Evolutionary conservation across 2,888 invertebrate species (phyloP).

Genomic region (Mythimna ferrago): DNA sequence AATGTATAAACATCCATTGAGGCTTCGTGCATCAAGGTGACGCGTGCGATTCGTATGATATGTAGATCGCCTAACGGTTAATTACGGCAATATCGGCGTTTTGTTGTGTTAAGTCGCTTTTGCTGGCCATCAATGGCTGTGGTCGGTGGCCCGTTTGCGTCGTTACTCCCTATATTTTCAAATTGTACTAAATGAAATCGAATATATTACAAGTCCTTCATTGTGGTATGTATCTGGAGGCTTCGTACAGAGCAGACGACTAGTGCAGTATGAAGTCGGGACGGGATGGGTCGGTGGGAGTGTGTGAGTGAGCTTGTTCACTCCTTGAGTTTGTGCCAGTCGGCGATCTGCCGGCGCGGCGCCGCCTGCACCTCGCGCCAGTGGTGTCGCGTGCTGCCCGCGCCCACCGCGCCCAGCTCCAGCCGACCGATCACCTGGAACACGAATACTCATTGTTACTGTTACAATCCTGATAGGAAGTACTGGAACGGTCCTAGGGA

Average conservation of each 20-base stretch:
- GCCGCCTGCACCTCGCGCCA: slow-evolving; percentile 99
- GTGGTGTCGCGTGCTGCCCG: slow-evolving; percentile 97
- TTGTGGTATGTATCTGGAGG: too few relatives aligned
- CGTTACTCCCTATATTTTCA: too few relatives aligned
- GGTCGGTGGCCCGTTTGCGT: too few relatives aligned
- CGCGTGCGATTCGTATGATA: too few relatives aligned
- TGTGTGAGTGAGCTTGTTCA: slow-evolving; percentile 80
- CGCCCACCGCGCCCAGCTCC: slow-evolving; percentile 96
- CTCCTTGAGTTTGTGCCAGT: slow-evolving; percentile 99
- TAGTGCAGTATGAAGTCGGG: slow-evolving; percentile 46
- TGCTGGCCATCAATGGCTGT: too few relatives aligned
- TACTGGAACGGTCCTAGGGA: not conserved
- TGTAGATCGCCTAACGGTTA: too few relatives aligned
- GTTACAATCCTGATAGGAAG: not conserved
- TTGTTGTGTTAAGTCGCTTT: too few relatives aligned
- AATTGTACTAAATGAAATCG: too few relatives aligned
- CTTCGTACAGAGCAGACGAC: slow-evolving; percentile 11
- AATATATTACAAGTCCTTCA: too few relatives aligned
- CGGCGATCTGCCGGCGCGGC: slow-evolving; percentile 99
- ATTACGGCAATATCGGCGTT: too few relatives aligned
- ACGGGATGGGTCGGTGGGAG: slow-evolving; percentile 6
- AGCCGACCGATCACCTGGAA: slow-evolving; percentile 97
- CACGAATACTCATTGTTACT: not conserved
- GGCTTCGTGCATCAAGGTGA: too few relatives aligned
- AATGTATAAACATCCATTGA: too few relatives aligned